Evolutionary conservation across 1,140 invertebrate species (phyloP).

Genomic region (Penaeus vannamei): DNA sequence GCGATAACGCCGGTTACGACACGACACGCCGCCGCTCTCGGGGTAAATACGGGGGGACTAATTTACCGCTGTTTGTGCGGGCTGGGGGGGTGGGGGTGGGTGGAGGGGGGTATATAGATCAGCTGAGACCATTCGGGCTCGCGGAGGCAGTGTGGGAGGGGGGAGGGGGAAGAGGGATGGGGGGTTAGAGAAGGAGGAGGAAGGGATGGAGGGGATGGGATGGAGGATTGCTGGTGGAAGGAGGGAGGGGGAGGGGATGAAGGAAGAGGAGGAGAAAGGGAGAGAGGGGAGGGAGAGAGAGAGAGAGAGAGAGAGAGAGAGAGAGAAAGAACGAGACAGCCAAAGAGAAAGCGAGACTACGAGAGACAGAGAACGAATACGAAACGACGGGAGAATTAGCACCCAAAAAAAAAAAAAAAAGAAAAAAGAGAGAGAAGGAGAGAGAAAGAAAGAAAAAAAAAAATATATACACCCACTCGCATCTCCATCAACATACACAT

Average conservation of each 20-base stretch:
- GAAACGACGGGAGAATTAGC: neutral
- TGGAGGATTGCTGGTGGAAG: neutral
- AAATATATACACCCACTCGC: too few relatives aligned
- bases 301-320: neutral
- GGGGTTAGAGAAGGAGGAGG: neutral
- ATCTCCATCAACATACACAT: too few relatives aligned
- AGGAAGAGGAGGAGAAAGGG: neutral
- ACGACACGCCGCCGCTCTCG: too few relatives aligned
- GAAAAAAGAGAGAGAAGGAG: too few relatives aligned
- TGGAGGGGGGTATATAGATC: neutral
- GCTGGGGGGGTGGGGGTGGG: neutral
- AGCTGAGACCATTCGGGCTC: too few relatives aligned
- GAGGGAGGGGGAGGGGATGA: neutral
- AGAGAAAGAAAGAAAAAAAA: too few relatives aligned
- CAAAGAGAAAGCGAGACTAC: neutral
- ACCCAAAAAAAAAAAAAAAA: neutral
- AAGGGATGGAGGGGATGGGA: neutral
- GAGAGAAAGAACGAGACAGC: neutral
- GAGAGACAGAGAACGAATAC: neutral
- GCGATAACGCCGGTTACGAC: neutral
- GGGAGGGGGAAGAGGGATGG: neutral
- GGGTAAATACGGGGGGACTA: too few relatives aligned
- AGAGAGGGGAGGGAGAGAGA: neutral
- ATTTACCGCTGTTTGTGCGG: too few relatives aligned
- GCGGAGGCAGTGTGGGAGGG: neutral